phyloP scores from a whole-genome alignment of 1,140 invertebrate genomes.

The Papilio polytes region DNA sequence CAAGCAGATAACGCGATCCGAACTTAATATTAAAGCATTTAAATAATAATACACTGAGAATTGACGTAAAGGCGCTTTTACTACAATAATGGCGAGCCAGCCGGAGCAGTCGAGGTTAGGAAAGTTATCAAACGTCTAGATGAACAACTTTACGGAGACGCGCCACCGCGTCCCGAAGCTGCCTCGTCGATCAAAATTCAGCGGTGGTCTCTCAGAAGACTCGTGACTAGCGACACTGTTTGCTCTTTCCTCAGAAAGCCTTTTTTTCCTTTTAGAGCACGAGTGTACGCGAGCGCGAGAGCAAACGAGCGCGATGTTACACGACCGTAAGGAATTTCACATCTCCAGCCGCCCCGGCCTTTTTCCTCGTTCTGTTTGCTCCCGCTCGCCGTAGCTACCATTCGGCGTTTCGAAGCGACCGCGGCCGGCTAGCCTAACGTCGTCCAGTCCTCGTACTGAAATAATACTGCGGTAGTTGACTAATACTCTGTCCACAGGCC shows the following conservation, averaged over 20 bases:
- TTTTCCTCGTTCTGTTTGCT: constrained; percentile 78
- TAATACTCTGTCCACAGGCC: constrained; percentile 82
- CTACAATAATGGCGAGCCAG: constrained; percentile 77
- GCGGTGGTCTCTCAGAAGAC: constrained; percentile 79
- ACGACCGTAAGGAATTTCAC: constrained; percentile 82
- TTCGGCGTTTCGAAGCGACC: constrained; percentile 74
- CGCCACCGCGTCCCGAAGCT: constrained; percentile 45
- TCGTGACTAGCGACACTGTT: constrained; percentile 81
- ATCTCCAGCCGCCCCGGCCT: constrained; percentile 72
- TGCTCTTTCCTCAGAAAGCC: constrained; percentile 77
- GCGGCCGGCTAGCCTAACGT: constrained; percentile 77
- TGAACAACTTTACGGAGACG: constrained; percentile 45
- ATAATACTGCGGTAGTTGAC: constrained; percentile 84
- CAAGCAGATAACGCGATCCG: constrained; percentile 81
- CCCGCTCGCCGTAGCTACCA: constrained; percentile 78
- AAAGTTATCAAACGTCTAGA: constrained; percentile 44
- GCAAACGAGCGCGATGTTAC: constrained; percentile 80
- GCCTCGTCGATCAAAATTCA: constrained; percentile 61
- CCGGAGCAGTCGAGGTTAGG: constrained; percentile 64
- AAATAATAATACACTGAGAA: constrained; percentile 84
- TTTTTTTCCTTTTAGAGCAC: constrained; percentile 81
- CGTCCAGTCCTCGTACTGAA: constrained; percentile 81
- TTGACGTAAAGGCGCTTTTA: constrained; percentile 81
- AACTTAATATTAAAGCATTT: constrained; percentile 81
- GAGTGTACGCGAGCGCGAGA: constrained; percentile 74